phyloP scores from a whole-genome alignment of 2,797 vertebrate species.

The Takifugu ocellatus region DNA sequence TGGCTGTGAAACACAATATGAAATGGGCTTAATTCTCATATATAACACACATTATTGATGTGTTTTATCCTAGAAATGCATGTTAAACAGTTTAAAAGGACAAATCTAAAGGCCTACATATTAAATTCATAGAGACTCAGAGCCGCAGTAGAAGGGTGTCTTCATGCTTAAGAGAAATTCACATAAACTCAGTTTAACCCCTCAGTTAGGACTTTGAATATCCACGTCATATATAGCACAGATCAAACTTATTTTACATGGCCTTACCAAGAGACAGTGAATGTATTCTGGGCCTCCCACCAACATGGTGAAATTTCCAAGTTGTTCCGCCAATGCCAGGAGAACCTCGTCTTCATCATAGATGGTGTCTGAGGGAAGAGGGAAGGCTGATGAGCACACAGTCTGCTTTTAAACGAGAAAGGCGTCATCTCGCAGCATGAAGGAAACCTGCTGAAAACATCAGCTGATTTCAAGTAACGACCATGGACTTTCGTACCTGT shows the following conservation, averaged over 20 bases:
- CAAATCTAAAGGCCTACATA: neutral
- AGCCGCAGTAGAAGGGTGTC: too few relatives aligned
- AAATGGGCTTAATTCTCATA: neutral
- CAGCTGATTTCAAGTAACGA: neutral
- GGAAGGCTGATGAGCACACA: neutral
- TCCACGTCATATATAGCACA: neutral
- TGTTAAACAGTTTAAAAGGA: too few relatives aligned
- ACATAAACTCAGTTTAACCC: too few relatives aligned
- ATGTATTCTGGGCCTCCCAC: constrained; percentile 85
- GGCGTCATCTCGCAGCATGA: neutral
- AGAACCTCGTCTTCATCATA: constrained; percentile 88
- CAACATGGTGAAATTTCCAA: constrained; percentile 85
- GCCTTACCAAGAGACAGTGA: constrained; percentile 81
- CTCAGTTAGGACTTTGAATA: too few relatives aligned
- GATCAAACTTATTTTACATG: neutral
- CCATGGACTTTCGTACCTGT: constrained; percentile 68
- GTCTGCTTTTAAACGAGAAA: neutral
- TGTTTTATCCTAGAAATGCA: neutral
- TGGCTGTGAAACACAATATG: constrained; percentile 61
- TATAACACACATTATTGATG: too few relatives aligned
- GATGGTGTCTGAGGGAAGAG: constrained; percentile 76
- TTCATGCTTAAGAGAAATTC: too few relatives aligned
- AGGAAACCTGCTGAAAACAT: neutral
- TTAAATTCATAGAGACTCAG: neutral
- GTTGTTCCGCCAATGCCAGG: constrained; percentile 83